Conservation (phyloP, 2,888 invertebrate genomes). For the Pristionchus exspectatus region DNA sequence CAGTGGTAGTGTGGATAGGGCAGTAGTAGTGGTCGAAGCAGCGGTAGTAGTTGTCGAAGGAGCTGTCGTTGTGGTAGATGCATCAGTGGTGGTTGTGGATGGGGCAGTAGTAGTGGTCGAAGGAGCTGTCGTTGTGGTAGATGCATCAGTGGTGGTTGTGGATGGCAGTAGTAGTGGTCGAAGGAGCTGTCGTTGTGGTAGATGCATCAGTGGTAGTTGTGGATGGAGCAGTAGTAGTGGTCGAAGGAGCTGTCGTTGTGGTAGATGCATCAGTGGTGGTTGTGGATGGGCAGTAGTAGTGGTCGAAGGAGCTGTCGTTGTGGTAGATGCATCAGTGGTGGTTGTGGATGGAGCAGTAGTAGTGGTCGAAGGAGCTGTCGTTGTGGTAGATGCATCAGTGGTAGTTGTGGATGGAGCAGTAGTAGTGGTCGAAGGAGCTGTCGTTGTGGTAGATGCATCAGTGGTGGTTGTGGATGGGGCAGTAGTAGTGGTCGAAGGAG, state of each 20-base stretch:
- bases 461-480: neutral
- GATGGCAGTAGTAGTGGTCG: neutral
- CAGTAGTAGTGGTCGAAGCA: neutral
- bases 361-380: neutral
- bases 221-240: too few relatives aligned
- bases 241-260: too few relatives aligned
- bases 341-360: neutral
- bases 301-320: neutral
- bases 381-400: too few relatives aligned
- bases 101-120: neutral
- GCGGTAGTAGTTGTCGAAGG: neutral
- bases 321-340: neutral
- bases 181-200: neutral
- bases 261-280: neutral
- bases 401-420: neutral
- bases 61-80: neutral
- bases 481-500: neutral
- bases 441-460: neutral
- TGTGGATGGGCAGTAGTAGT: neutral
- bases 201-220: neutral
- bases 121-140: neutral
- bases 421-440: neutral
- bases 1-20: too few relatives aligned
- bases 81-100: neutral
- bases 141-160: neutral